Base-by-base conservation (phyloP, 2,113 vertebrate genomes). In the Patagioenas fasciata region DNA sequence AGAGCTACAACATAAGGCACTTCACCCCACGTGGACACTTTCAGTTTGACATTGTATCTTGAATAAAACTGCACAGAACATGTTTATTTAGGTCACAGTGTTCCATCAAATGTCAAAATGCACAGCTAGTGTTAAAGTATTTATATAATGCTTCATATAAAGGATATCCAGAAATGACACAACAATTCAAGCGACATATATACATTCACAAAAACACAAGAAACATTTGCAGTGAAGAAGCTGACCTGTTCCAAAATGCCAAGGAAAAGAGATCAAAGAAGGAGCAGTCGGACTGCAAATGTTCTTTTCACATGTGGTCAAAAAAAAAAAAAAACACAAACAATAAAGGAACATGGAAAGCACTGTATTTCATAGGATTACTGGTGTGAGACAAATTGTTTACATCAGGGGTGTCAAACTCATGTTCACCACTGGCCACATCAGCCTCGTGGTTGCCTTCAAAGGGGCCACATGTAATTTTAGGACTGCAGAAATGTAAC, bases 1-100 rank as follows among this genome's bases (percentile, higher is more conserved):
- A 64, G 23, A 82, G 28, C 54, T 17, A 70, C 71, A 75, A 42
- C 34, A 62, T 34, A 81, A 56, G 47, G 67, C 60, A 77, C 70
- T 94, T 79, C 66, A 51, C 5, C 3, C 47, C 25, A 29, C 38
- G 24, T 32, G 47, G 54, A 40, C 31, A 67, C 34, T 50, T 74
- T 29, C 47, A 83, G 51, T 79, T 75, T 71, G 69, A 89, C 58
- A 44, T 4, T 48, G 28, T 36, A 67, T 51, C 53, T 93, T 57
- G 48, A 91, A 11, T 67, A 44, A 44, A 95, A 89, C 47, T 21
- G 53, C 48, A 71, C 15, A 32, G 11, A 91, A 53, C 15, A 28
- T 12, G 44, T 5, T 85, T 87, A 95, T 95, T 85, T 92, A 91
- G 91, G 95, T 91, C 78, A 24, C 44, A 67, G 42, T 67, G 65